Percentiles rank a stretch among this genome's conserved stretches.
Evolutionary conservation across 2,797 vertebrate species (phyloP).

Genomic region (Periparus ater): DNA sequence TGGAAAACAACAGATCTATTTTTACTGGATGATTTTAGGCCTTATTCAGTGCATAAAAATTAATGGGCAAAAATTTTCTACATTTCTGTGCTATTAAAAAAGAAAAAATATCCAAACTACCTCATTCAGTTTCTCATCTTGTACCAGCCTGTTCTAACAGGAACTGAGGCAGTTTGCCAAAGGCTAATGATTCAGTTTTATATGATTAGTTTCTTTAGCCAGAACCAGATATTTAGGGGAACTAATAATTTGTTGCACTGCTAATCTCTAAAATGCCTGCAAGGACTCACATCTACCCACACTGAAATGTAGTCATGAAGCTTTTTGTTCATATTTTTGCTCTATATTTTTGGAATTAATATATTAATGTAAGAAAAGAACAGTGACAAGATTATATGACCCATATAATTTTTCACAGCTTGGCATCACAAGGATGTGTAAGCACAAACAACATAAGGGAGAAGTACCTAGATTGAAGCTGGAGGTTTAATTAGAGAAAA

Average conservation of each 20-base stretch:
- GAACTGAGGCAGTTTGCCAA: conserved; percentile 27
- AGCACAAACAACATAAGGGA: conserved; percentile 25
- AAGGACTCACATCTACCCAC: neutral
- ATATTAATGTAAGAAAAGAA: neutral
- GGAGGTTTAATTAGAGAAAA: conserved; percentile 33
- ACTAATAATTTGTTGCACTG: conserved; percentile 27
- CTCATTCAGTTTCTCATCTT: conserved; percentile 13
- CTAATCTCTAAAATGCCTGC: conserved; percentile 8
- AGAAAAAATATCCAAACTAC: neutral
- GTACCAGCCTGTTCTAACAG: conserved; percentile 1
- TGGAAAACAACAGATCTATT: neutral
- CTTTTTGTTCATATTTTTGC: neutral
- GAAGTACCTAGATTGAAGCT: neutral
- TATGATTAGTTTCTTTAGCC: conserved; percentile 33
- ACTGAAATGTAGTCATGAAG: neutral
- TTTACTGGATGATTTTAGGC: neutral
- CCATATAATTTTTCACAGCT: conserved; percentile 29
- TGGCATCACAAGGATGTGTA: neutral
- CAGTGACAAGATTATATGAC: neutral
- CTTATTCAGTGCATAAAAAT: neutral
- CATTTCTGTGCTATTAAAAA: neutral
- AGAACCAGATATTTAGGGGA: conserved; percentile 28
- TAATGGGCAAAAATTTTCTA: neutral
- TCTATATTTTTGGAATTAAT: neutral
- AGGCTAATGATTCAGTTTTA: conserved; percentile 19